Base-by-base conservation (phyloP, 2,888 invertebrate species). In the Plusia festucae region DNA sequence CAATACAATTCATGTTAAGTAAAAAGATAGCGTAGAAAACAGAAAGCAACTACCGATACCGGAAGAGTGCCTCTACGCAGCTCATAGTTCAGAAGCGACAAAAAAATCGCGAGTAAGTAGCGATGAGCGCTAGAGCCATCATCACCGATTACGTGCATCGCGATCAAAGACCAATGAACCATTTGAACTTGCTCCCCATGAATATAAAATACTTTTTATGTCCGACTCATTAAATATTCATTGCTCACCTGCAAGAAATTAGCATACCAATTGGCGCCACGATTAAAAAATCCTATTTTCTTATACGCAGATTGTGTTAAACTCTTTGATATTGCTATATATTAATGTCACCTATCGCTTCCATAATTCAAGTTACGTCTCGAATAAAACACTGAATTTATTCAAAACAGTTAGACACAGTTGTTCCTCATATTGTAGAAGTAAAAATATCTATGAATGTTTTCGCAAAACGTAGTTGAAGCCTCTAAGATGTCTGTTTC, bases 121-220 rank as follows among this genome's bases (percentile, higher is more conserved):
- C 53, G 51, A 22, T 46, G 52, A 51, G 61, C 59, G 54, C 40
- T 27, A 61, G 32, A 72, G 32, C 57, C 49, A 57, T 64, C 66
- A 69, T 81, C 79, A 77, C 64, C 70, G 70, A 81, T 82, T 75
- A 78, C 80, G 73, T 73, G 73, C 65, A 65, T 68, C 65, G 80
- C 82, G 85, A 86, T 85, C 85, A 85, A 86, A 87, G 86, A 84
- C 83, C 83, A 78, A 81, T 87, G 86, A 89, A 86, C 87, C 78
- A 79, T 77, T 75, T 86, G 86, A 89, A 87, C 79, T 75, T 69
- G 63, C 60, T 72, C 71, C 83, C 82, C 75, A 84, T 90, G 88
- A 88, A 91, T 90, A 88, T 87, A 89, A 89, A 90, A 81, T 84
- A 81, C 81, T 79, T 82, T 82, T 84, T 85, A 84, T 86, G 82